Evolutionary conservation across 2,113 vertebrate species (phyloP).

Genomic region (Eubucco bourcierii): DNA sequence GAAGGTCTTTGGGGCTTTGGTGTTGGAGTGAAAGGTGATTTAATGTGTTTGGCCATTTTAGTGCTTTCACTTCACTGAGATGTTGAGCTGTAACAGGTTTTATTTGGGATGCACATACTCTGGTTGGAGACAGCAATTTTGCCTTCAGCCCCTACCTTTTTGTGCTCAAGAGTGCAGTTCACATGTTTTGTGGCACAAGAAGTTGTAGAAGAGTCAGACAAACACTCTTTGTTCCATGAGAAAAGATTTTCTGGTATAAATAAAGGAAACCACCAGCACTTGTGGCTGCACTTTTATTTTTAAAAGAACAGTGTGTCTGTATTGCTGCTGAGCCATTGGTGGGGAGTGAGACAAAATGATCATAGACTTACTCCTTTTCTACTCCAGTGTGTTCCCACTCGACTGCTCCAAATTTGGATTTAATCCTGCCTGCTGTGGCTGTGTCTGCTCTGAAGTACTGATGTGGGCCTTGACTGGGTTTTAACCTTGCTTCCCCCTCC

Average conservation of each 20-base stretch:
- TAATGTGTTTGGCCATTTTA: not conserved
- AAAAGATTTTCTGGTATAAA: constrained; percentile 72
- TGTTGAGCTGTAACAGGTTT: not conserved
- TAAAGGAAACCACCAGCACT: constrained; percentile 63
- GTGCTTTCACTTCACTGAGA: not conserved
- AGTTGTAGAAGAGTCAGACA: constrained; percentile 67
- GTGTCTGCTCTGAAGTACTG: constrained; percentile 2
- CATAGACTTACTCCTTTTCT: not conserved
- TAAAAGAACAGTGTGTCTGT: constrained; percentile 35
- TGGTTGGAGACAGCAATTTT: not conserved
- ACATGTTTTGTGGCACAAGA: constrained; percentile 45
- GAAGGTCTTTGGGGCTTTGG: not conserved
- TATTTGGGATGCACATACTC: not conserved
- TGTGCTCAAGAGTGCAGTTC: constrained; percentile 18
- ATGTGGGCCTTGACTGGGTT: not conserved
- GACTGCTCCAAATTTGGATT: not conserved
- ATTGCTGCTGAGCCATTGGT: not conserved
- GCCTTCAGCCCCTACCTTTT: constrained; percentile 9
- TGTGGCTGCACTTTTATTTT: constrained; percentile 41
- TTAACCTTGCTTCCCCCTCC: constrained; percentile 7
- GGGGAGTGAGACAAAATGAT: not conserved
- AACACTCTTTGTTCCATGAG: constrained; percentile 67
- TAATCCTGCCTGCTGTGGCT: not conserved
- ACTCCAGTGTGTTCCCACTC: not conserved
- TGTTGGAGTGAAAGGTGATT: not conserved